Conservation (phyloP, 2,797 vertebrate species). For the Scolopax rusticola region DNA sequence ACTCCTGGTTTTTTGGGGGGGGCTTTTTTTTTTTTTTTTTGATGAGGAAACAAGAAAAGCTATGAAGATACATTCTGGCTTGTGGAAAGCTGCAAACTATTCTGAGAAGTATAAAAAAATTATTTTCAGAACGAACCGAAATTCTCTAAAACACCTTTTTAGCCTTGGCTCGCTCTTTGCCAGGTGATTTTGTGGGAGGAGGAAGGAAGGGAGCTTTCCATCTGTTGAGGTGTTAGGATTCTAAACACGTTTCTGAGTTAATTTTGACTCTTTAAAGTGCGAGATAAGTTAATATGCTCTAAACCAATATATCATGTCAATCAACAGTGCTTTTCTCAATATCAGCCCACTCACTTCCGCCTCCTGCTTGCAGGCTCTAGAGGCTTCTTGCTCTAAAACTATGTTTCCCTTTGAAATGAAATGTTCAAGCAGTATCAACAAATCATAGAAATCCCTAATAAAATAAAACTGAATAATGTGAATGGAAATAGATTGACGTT, state of each 20-base stretch:
- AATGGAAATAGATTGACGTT: background rate
- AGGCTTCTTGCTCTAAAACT: slow-evolving; percentile 30
- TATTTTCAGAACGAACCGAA: background rate
- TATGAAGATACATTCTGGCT: background rate
- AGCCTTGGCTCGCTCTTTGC: slow-evolving; percentile 38
- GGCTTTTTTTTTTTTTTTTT: background rate
- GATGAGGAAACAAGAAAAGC: background rate
- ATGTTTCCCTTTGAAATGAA: background rate
- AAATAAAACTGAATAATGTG: background rate
- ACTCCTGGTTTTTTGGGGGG: background rate
- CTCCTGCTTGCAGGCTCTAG: slow-evolving; percentile 33
- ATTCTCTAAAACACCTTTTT: slow-evolving; percentile 29
- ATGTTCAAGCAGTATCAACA: background rate
- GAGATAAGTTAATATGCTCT: slow-evolving; percentile 67
- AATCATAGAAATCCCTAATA: background rate
- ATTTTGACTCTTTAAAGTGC: slow-evolving; percentile 67
- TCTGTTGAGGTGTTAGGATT: slow-evolving; percentile 60
- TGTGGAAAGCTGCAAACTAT: slow-evolving; percentile 13
- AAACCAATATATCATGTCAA: slow-evolving; percentile 54
- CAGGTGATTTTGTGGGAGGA: slow-evolving; percentile 49
- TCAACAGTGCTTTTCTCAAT: slow-evolving; percentile 62
- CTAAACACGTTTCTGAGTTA: slow-evolving; percentile 55
- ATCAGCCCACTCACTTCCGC: slow-evolving; percentile 49
- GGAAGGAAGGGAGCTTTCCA: slow-evolving; percentile 55
- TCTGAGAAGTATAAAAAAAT: slow-evolving; percentile 29